Evolutionary conservation across 2,888 invertebrate species (phyloP).

Genomic region (Eristalis intricaria): DNA sequence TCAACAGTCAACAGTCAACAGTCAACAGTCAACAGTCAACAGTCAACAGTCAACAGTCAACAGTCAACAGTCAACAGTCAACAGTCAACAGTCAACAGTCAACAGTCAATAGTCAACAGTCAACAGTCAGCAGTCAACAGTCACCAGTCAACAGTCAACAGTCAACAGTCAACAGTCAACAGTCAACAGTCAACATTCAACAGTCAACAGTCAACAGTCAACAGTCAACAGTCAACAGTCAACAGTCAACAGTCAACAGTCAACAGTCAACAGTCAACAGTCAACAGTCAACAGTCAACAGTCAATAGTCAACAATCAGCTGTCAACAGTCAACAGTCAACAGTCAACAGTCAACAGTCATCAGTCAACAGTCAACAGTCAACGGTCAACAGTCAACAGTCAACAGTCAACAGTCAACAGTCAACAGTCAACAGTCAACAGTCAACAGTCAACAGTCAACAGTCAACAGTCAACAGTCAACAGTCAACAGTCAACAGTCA

Average conservation of each 20-base stretch:
- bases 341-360: too few species aligned
- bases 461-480: neutral
- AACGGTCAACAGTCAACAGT: too few species aligned
- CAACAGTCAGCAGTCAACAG: too few species aligned
- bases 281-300: too few species aligned
- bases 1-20: neutral
- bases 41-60: neutral
- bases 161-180: neutral
- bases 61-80: neutral
- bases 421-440: neutral
- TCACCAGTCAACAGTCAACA: too few species aligned
- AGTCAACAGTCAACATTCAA: neutral
- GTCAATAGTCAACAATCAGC: too few species aligned
- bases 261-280: neutral
- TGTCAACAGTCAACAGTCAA: too few species aligned
- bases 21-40: neutral
- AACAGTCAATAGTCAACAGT: too few species aligned
- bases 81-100: neutral
- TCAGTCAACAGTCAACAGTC: too few species aligned
- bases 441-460: neutral
- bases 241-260: too few species aligned
- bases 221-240: too few species aligned
- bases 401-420: neutral
- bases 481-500: too few species aligned
- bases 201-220: neutral